phyloP scores from a whole-genome alignment of 2,113 vertebrate genomes.

The Hippopotamus amphibius region DNA sequence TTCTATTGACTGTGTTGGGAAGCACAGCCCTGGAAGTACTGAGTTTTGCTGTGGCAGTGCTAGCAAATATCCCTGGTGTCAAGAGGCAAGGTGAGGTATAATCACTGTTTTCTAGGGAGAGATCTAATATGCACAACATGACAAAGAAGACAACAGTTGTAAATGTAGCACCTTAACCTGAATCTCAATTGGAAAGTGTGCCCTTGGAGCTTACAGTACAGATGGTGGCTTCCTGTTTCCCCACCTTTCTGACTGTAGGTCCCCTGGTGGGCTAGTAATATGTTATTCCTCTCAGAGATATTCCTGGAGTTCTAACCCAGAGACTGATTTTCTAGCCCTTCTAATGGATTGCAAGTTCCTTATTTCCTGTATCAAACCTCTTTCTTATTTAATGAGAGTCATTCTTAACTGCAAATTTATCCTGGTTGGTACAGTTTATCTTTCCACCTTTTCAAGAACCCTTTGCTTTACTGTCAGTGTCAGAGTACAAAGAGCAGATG shows the following conservation, averaged over 20 bases:
- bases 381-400: not conserved
- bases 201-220: no score
- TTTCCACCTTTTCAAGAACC: not conserved
- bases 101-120: not conserved
- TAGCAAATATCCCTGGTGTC: not conserved
- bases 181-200: not conserved
- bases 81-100: not conserved
- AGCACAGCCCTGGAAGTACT: not conserved
- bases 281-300: not conserved
- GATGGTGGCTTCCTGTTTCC: not conserved
- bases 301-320: not conserved
- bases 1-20: not conserved
- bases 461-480: not conserved
- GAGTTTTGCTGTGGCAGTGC: not conserved
- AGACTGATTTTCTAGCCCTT: not conserved
- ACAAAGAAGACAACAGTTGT: not conserved
- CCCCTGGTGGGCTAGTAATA: not conserved
- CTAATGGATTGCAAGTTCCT: not conserved
- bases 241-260: not conserved
- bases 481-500: not conserved
- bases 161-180: not conserved
- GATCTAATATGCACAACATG: not conserved
- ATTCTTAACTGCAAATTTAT: conserved; percentile 18
- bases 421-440: not conserved
- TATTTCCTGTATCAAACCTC: not conserved